These are phyloP conservation scores for Oreochromis aureus DNA, from an alignment of 2,113 vertebrate species.

Conservation along the genomic window DNA sequence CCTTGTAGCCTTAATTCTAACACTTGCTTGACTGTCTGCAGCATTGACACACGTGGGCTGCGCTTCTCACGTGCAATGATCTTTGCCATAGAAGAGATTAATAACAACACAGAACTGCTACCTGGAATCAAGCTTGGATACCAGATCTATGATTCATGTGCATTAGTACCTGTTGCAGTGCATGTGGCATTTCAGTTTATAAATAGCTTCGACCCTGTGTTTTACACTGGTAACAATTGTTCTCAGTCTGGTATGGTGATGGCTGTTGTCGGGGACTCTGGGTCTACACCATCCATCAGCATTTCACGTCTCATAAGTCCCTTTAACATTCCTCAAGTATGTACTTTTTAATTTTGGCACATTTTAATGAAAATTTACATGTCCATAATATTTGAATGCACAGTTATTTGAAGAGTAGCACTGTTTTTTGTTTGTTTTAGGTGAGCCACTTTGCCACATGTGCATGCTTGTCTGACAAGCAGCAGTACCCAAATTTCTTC, in stretches of 20 bases:
- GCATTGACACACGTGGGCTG: background rate
- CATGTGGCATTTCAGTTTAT: background rate
- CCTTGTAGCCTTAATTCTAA: background rate
- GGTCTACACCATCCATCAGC: background rate
- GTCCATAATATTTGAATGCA: background rate
- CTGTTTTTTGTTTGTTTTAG: background rate
- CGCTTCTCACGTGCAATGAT: background rate
- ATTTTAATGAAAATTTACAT: background rate
- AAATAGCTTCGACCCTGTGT: background rate
- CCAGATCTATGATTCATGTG: background rate
- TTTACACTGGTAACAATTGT: background rate
- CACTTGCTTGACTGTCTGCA: background rate
- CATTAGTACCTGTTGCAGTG: background rate
- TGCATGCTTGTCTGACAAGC: slow-evolving; percentile 68
- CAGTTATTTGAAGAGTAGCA: no score
- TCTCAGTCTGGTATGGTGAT: background rate
- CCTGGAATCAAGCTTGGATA: background rate
- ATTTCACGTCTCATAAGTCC: background rate
- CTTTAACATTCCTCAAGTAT: background rate
- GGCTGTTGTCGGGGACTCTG: background rate
- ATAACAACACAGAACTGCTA: background rate
- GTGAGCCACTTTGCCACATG: slow-evolving; percentile 15
- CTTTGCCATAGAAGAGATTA: background rate
- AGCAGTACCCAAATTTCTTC: slow-evolving; percentile 64
- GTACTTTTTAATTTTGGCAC: background rate